Conservation (phyloP, 2,888 invertebrate species). For the Xanthia icteritia region DNA sequence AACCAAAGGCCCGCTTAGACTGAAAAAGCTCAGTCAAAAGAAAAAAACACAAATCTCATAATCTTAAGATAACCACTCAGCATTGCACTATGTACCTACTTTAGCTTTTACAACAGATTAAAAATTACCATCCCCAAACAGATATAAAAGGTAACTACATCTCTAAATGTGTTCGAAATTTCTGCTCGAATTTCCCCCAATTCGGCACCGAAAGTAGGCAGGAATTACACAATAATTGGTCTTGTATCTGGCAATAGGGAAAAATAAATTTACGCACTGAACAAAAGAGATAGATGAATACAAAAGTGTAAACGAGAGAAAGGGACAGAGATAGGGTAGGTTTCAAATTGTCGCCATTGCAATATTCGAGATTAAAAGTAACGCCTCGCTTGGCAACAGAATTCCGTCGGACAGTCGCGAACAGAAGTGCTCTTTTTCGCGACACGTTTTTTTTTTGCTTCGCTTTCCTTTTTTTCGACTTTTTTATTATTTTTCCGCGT, state of each 20-base stretch:
- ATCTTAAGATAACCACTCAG: constrained; percentile 29
- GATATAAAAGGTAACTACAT: constrained; percentile 51
- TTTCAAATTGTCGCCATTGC: constrained; percentile 86
- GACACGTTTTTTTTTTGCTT: constrained; percentile 29
- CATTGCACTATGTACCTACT: constrained; percentile 28
- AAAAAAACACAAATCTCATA: constrained; percentile 15
- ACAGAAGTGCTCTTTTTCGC: constrained; percentile 69
- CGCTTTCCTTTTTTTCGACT: constrained; percentile 41
- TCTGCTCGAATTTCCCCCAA: constrained; percentile 43
- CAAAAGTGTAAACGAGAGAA: constrained; percentile 52
- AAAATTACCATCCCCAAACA: constrained; percentile 49
- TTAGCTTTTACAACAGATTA: constrained; percentile 40
- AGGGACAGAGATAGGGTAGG: constrained; percentile 69
- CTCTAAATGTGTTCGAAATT: constrained; percentile 49
- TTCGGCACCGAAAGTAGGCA: constrained; percentile 53
- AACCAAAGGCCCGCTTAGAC: not conserved
- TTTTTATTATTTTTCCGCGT: constrained; percentile 67
- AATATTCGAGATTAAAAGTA: constrained; percentile 89
- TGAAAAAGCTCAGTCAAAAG: not conserved
- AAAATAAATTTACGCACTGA: constrained; percentile 69
- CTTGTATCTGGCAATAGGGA: constrained; percentile 64
- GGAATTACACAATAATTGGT: constrained; percentile 67
- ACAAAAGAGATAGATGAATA: constrained; percentile 56
- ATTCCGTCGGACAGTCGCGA: constrained; percentile 75
- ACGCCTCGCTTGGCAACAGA: constrained; percentile 86